Evolutionary conservation across 2,797 vertebrate genomes (phyloP).

Genomic region (Agapornis canus): DNA sequence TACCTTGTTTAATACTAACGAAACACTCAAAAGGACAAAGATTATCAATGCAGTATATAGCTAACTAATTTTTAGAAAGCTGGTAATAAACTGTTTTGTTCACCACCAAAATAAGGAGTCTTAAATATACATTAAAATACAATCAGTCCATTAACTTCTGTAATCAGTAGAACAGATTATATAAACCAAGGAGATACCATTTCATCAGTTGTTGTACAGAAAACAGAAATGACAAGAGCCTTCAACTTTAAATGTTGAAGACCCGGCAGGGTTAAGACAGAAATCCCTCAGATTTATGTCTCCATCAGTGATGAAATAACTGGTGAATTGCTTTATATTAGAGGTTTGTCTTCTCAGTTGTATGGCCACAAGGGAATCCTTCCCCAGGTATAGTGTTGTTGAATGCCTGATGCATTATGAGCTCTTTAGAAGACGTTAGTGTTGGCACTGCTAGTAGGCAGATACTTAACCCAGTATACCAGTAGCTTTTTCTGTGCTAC

Average conservation of each 20-base stretch:
- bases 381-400: background rate
- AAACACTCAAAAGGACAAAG: background rate
- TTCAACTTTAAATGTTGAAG: background rate
- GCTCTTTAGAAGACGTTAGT: background rate
- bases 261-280: background rate
- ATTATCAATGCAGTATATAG: background rate
- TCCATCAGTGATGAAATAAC: background rate
- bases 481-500: constrained; percentile 3
- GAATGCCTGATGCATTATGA: background rate
- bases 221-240: constrained; percentile 40
- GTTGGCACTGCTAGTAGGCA: background rate
- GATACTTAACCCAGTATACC: background rate
- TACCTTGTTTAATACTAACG: background rate
- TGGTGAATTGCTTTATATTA: background rate
- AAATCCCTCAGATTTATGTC: constrained; percentile 23
- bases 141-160: constrained; percentile 23
- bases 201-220: constrained; percentile 6
- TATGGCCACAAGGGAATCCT: background rate
- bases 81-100: background rate
- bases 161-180: constrained; percentile 33
- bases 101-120: background rate
- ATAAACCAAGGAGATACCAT: background rate
- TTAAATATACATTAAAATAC: background rate
- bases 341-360: constrained; percentile 20
- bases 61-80: background rate